Evolutionary conservation across 2,888 invertebrate genomes (phyloP).

Genomic region (Hypsopygia costalis): DNA sequence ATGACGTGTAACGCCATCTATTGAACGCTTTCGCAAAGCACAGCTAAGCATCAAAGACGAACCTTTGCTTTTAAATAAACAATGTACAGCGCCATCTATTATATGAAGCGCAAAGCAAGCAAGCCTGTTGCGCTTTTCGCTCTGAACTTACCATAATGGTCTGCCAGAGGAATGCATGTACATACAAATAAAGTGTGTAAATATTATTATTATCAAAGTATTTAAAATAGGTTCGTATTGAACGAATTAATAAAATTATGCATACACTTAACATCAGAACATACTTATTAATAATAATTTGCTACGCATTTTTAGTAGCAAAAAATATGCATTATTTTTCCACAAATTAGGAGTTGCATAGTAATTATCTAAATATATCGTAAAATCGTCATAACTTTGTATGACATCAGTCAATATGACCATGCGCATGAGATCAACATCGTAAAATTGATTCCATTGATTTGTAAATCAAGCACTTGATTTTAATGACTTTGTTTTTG

Average conservation of each 20-base stretch:
- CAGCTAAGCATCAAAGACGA: constrained; percentile 6
- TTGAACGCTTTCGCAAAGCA: background rate
- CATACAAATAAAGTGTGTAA: constrained; percentile 68
- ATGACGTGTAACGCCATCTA: constrained; percentile 4
- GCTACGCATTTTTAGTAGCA: too few relatives aligned
- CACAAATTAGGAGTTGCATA: background rate
- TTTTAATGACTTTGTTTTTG: too few relatives aligned
- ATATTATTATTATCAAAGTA: constrained; percentile 23
- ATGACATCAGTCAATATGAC: background rate
- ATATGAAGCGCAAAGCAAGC: constrained; percentile 48
- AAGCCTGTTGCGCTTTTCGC: constrained; percentile 39
- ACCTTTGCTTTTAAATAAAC: constrained; percentile 1
- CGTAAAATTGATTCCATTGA: too few relatives aligned
- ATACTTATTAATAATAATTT: too few relatives aligned
- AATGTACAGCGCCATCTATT: constrained; percentile 55
- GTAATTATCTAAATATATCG: background rate
- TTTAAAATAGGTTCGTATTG: background rate
- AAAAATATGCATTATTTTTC: too few relatives aligned
- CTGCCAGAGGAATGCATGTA: constrained; percentile 74
- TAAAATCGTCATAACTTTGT: background rate
- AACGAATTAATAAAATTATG: too few relatives aligned
- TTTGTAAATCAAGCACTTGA: too few relatives aligned
- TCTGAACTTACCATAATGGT: constrained; percentile 72
- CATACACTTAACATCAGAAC: too few relatives aligned
- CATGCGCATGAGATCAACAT: background rate